Evolutionary conservation across 2,797 vertebrate genomes (phyloP), one percentile per base, ranked within the genome.

Genomic region (Lindbergichthys nudifrons): DNA sequence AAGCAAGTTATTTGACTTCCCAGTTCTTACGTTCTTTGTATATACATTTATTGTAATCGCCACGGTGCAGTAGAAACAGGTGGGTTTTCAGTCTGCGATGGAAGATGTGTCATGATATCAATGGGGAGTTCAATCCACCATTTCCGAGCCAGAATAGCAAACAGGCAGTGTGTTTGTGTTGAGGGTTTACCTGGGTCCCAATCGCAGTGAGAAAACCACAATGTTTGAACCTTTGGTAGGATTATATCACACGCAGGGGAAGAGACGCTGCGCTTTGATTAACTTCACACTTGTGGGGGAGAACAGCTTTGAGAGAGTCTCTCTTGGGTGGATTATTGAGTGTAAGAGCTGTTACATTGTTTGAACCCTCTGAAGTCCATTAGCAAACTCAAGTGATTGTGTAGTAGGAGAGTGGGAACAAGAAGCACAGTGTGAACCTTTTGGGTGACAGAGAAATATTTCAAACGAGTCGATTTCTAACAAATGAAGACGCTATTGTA

Each of bases 211-310:
- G 5, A 5, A 30, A 65, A 78, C 32, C 26, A 9, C 48, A 5
- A 46, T 21, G 71, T 76, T 36, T 77, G 15, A 46, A 57, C 16
- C 13, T 3, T 60, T 65, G 1, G 58, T 53, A 64, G 61, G 76
- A 76, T 63, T 53, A 48, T 21, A 59, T 50, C 57, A 63, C 18
- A 41, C 7, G 57, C 58, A 59, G 74, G 52, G 64, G 54, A 30
- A 21, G 62, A 23, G 79, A 81, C 77, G 16, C 70, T 61, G 57
- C 64, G 51, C 81, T 86, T 87, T 87, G 86, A 92, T 89, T 89
- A 87, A 86, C 77, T 88, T 87, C 73, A 58, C 84, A 86, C 87
- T 87, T 70, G 73, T 77, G 79, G 64, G 79, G 82, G 73, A 75
- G 87, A 89, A 90, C 73, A 63, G 85, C 77, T 82, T 67, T 74